Base-by-base conservation (phyloP, 2,113 vertebrate species). In the Eupsittula cactorum region DNA sequence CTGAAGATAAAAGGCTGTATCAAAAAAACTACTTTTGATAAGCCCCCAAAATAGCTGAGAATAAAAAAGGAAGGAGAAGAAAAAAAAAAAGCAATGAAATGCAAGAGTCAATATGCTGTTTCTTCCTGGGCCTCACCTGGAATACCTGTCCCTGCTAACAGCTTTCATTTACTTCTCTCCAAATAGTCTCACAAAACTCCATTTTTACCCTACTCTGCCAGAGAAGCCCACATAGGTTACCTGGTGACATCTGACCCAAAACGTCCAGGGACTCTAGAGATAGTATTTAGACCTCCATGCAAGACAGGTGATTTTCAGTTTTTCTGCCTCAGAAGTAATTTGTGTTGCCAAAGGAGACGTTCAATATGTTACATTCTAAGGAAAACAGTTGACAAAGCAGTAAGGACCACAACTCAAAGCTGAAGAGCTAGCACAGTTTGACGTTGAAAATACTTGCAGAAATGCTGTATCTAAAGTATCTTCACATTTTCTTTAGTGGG, bases 1-100 rank as follows among this genome's bases (percentile, higher is more conserved):
- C 46, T 81, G 13, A 88, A 92, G 88, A 95, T 81, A 95, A 96
- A 93, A 92, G 44, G 27, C 60, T 83, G 18, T 46, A 86, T 77
- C 50, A 92, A 71, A 92, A 79, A 50, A 91, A 55, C n/a, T 44
- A 47, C 44, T 75, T 84, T 60, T 73, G 60, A 13, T 71, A 95
- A 85, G 52, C 64, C 65, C 76, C 47, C 31, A 76, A 89, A 92
- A 91, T 18, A 95, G 18, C 31, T 78, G 60, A 42, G 69, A 88
- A 42, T 8, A 39, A 84, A 79, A 69, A 5, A 3, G 29, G 24
- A 89, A 79, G 18, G 28, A 82, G 27, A 42, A 10, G 12, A 55
- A 64, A 47, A 59, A 47, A 59, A 83, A 64, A 67, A 2, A 0
- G 2, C n/a, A 52, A 33, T 8, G 7, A 77, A 77, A 80, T 57